phyloP scores from a whole-genome alignment of 2,888 invertebrate genomes.

The Scaptomyza reducta region DNA sequence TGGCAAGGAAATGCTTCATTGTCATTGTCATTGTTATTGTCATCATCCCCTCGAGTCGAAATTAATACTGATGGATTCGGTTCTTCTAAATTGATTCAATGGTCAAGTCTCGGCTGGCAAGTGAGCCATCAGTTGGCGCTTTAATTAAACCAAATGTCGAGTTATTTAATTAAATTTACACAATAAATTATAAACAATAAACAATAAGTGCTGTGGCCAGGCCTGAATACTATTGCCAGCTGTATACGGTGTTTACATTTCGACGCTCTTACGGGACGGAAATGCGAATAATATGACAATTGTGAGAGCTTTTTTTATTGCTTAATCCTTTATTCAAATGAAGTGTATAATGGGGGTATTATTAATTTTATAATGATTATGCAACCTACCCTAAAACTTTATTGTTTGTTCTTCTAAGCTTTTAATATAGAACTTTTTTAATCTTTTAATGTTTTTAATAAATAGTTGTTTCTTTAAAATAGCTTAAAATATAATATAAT shows the following conservation, averaged over 20 bases:
- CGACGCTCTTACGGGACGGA: slow-evolving; percentile 23
- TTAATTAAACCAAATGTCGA: slow-evolving; percentile 59
- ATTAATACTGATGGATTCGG: slow-evolving; percentile 56
- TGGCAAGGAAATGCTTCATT: slow-evolving; percentile 60
- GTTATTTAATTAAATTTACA: slow-evolving; percentile 76
- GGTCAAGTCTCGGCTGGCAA: slow-evolving; percentile 51
- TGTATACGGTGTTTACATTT: slow-evolving; percentile 66
- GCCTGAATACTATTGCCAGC: slow-evolving; percentile 28
- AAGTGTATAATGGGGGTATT: slow-evolving; percentile 20
- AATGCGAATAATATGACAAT: slow-evolving; percentile 53
- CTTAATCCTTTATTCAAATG: background rate
- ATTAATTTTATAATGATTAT: background rate
- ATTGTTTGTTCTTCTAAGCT: too few relatives aligned
- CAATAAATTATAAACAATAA: slow-evolving; percentile 76
- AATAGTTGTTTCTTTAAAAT: too few relatives aligned
- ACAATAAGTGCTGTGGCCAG: slow-evolving; percentile 38
- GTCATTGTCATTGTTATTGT: slow-evolving; percentile 6
- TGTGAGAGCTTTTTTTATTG: slow-evolving; percentile 38
- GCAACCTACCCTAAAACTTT: too few relatives aligned
- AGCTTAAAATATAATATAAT: too few relatives aligned
- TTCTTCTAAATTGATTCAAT: slow-evolving; percentile 15
- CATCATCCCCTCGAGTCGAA: slow-evolving; percentile 29
- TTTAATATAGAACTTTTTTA: too few relatives aligned
- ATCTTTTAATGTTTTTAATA: too few relatives aligned
- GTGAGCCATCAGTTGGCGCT: slow-evolving; percentile 66